Evolutionary conservation across 2,888 invertebrate species (phyloP).

Genomic region (Sarcophaga carnaria): DNA sequence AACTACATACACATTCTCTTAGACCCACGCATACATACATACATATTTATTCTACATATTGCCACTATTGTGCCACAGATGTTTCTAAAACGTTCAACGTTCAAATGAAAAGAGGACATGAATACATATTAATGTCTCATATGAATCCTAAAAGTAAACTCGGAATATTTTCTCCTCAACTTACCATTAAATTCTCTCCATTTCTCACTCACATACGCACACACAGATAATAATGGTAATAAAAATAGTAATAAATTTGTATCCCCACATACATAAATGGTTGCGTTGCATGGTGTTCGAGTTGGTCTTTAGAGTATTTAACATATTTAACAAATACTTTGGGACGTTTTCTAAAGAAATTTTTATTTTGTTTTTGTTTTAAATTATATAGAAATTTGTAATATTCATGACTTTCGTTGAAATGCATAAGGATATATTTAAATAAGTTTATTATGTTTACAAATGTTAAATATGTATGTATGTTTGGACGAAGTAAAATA

Average conservation of each 20-base stretch:
- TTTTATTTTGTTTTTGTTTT: background rate
- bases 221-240: background rate
- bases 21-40: background rate
- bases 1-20: constrained; percentile 21
- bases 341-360: constrained; percentile 46
- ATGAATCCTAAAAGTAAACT: constrained; percentile 21
- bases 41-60: constrained; percentile 30
- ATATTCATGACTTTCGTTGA: constrained; percentile 29
- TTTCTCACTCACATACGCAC: background rate
- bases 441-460: background rate
- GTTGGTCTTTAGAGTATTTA: constrained; percentile 44
- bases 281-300: constrained; percentile 1
- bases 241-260: background rate
- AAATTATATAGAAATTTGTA: constrained; percentile 51
- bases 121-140: constrained; percentile 61
- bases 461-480: too few relatives aligned
- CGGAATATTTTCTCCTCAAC: background rate
- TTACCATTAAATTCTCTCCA: background rate
- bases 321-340: constrained; percentile 61
- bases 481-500: too few relatives aligned
- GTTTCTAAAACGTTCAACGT: constrained; percentile 59
- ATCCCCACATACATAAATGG: constrained; percentile 2
- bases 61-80: constrained; percentile 62
- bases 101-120: constrained; percentile 58
- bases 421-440: background rate